Percentiles rank a stretch among this genome's conserved stretches.
Evolutionary conservation across 2,888 invertebrate species (phyloP).

Genomic region (Tetragonula carbonaria): DNA sequence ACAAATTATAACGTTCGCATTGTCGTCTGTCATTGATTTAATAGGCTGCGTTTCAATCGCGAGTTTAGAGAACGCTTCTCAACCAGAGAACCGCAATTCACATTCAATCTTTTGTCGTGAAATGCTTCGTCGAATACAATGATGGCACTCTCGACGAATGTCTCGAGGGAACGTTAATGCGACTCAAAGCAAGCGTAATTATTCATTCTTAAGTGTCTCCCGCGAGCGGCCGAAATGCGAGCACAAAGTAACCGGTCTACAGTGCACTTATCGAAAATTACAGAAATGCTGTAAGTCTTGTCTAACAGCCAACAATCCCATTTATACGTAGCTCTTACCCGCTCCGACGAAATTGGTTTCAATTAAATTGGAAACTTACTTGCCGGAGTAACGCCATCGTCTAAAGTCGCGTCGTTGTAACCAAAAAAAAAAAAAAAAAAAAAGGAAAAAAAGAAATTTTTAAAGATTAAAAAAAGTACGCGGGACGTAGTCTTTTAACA

Average conservation of each 20-base stretch:
- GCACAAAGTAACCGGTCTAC: slow-evolving; percentile 1
- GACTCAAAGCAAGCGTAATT: slow-evolving; percentile 19
- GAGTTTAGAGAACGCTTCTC: background rate
- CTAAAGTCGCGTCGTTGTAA: slow-evolving; percentile 19
- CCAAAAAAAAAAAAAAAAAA: slow-evolving; percentile 31
- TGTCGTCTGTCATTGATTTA: slow-evolving; percentile 1
- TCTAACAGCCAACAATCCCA: slow-evolving; percentile 39
- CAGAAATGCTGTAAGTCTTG: slow-evolving; percentile 39
- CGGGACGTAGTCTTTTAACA: background rate
- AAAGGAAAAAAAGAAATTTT: background rate
- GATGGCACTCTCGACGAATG: background rate
- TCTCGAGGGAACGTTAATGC: slow-evolving; percentile 19
- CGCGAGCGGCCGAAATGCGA: background rate
- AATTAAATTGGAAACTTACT: slow-evolving; percentile 61
- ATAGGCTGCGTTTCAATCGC: slow-evolving; percentile 17
- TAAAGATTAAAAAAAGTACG: slow-evolving; percentile 15
- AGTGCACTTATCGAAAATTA: slow-evolving; percentile 48
- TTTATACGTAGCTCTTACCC: slow-evolving; percentile 18
- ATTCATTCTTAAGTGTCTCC: slow-evolving; percentile 34
- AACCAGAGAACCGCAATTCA: slow-evolving; percentile 10
- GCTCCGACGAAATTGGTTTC: slow-evolving; percentile 52
- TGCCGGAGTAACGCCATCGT: slow-evolving; percentile 32
- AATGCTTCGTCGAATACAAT: background rate
- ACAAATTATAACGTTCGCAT: background rate
- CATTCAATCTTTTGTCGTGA: background rate